Base-by-base conservation (phyloP, 2,888 invertebrate genomes). In the Hirtodrosophila histrioides region DNA sequence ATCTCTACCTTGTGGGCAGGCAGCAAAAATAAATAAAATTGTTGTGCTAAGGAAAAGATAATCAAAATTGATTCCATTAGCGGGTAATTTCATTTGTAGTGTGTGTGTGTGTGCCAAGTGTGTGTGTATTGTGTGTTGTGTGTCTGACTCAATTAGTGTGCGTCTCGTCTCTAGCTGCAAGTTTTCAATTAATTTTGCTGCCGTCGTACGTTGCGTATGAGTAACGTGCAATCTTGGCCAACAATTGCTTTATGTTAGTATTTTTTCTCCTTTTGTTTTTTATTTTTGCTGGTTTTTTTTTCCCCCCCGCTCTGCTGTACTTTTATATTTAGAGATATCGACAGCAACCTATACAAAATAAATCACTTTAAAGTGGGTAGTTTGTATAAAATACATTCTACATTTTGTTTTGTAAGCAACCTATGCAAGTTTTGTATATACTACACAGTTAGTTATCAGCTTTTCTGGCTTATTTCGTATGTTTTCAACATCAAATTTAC, bases 61-160 rank as follows among this genome's bases (percentile, higher is more conserved):
- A 71, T 72, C 51, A 53, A 61, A 65, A 65, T 51, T 72, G 54
- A 70, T 72, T 70, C 65, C 51, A 70, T 72, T 70, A 72, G 36
- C 36, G 33, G 17, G 37, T 64, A 71, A 46, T 70, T 58, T 23
- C 23, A 62, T 29, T 40, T 40, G 17, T 24, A 40, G 31, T 31
- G 10, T 33, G 23, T 24, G 31, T 31, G 10, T 33, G 23, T 24
- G 9, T 39, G 11, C 27, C 12, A 23, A 7, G 35, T n/a, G 0
- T 44, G 2, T 8, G 0, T 29, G 4, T 29, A 4, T 37, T 17
- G 17, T 17, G 17, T 17, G 1, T 9, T 24, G 11, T 17, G 39
- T 50, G 10, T 51, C 23, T 27, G 45, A 53, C 23, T 49, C 33
- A 35, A 53, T 54, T 48, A 41, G 27, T 57, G 17, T 39, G 39